phyloP scores from a whole-genome alignment of 2,113 vertebrate genomes.

The Centropristis striata region DNA sequence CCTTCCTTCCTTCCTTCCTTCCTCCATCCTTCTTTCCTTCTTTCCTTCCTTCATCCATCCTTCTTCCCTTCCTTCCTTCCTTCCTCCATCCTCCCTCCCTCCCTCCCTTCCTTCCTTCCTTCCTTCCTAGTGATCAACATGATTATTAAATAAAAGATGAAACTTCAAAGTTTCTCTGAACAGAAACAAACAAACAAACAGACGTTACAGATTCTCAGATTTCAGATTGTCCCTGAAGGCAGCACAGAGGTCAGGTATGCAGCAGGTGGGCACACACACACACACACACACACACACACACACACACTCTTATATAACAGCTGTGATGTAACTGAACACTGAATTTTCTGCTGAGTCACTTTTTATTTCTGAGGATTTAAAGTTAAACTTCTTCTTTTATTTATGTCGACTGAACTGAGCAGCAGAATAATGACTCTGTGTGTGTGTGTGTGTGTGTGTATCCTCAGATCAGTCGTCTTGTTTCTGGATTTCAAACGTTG shows the following conservation, averaged over 20 bases:
- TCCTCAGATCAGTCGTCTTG: not conserved
- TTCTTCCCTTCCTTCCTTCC: too few species aligned
- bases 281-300: too few species aligned
- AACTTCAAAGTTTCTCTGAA: not conserved
- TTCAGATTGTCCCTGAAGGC: not conserved
- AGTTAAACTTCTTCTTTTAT: not conserved
- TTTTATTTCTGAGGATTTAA: not conserved
- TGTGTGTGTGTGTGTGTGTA: not conserved
- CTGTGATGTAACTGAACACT: not conserved
- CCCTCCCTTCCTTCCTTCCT: not conserved
- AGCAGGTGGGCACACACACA: not conserved
- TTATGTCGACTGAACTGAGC: not conserved
- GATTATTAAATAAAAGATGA: not conserved
- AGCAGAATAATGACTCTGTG: conserved; percentile 3
- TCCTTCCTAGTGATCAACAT: not conserved
- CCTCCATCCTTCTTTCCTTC: too few species aligned
- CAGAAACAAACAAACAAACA: too few species aligned
- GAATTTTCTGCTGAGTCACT: not conserved
- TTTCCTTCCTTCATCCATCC: too few species aligned
- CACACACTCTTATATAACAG: not conserved
- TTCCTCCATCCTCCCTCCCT: too few species aligned
- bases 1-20: too few species aligned
- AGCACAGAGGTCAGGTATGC: not conserved
- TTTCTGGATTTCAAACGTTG: conserved; percentile 20
- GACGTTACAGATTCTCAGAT: not conserved